Evolutionary conservation across 2,113 vertebrate genomes (phyloP), one percentile per base, ranked within the genome.

Genomic region (Gopherus evgoodei): DNA sequence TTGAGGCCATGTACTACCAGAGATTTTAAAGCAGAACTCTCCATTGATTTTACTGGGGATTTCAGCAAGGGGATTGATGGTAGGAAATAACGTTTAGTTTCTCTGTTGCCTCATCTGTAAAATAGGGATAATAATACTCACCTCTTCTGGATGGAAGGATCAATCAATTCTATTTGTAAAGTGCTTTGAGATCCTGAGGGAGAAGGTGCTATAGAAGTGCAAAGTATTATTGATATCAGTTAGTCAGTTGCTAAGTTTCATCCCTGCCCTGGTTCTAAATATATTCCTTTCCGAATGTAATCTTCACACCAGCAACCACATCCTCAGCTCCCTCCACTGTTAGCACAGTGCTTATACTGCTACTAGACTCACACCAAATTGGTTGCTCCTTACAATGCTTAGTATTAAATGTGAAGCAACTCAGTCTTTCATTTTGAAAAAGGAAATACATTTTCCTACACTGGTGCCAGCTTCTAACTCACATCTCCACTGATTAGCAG

Each of bases 361-460:
- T 69, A n/a, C 14, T 65, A 65, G 59, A 35, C 31, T 96, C 87
- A 84, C 94, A 87, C 65, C 88, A 91, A 13, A 59, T 91, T 76
- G 91, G 93, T 3, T 10, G 91, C 86, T 96, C 80, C 86, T 92
- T 59, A 84, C 42, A 56, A 83, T 83, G 35, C 22, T 78, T 90
- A 72, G 24, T 19, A 79, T 75, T 53, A 94, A 2, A 1, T 92
- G 53, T 79, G 86, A 96, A 88, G 87, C 93, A 92, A 97, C 91
- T 54, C 93, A 94, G 85, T 24, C 49, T 80, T 97, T 96, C 75
- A 65, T 89, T 97, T 81, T 87, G 82, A 86, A 94, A 98, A 96
- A 93, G 95, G 92, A 98, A 98, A 94, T 95, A 83, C 80, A 62
- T 86, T 96, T 98, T 95, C 65, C 90, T 96, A 87, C 82, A 92